Conservation (phyloP, 2,113 vertebrate genomes). For the Malurus melanocephalus region DNA sequence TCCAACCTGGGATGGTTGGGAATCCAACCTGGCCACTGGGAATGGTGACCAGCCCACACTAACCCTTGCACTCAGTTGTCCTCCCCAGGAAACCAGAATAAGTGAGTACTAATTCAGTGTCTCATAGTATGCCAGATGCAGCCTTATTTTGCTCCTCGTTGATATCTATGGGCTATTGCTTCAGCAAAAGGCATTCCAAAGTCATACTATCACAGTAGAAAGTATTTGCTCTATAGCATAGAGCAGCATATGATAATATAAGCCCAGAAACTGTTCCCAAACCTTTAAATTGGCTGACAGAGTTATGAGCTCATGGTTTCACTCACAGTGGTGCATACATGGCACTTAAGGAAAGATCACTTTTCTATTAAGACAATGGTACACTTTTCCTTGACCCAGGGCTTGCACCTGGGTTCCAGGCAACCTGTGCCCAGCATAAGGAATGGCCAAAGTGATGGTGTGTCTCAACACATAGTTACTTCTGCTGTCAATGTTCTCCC, state of each 20-base stretch:
- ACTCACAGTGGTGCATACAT: neutral
- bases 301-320: neutral
- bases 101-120: accelerated
- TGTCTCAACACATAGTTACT: neutral
- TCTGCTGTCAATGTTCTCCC: neutral
- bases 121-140: neutral
- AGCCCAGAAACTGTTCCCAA: neutral
- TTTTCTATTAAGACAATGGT: neutral
- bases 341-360: neutral
- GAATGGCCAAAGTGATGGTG: neutral
- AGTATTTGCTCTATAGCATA: neutral
- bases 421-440: neutral
- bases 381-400: accelerated
- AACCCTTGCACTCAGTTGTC: neutral
- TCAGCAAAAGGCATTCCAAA: neutral
- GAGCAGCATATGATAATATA: neutral
- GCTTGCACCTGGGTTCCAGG: neutral
- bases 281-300: neutral
- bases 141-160: neutral
- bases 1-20: neutral
- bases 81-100: neutral
- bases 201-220: neutral
- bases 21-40: neutral
- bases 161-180: neutral
- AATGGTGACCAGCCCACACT: neutral